These are phyloP conservation scores for Archegozetes longisetosus DNA, from an alignment of 1,140 invertebrate species.

Conservation along the genomic window DNA sequence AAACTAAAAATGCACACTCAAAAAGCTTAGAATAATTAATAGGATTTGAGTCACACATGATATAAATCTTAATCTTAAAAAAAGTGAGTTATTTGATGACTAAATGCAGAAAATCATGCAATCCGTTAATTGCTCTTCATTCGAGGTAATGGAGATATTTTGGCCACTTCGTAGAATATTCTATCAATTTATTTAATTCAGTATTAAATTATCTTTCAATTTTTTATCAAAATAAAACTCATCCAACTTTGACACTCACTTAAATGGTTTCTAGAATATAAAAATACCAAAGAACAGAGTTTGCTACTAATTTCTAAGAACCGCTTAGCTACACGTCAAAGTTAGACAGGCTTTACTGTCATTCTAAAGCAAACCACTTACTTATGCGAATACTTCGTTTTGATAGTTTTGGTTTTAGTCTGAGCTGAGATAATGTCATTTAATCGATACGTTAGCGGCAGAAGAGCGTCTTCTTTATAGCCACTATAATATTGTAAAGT, in stretches of 20 bases:
- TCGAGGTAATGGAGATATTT: constrained; percentile 10
- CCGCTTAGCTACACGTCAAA: no score
- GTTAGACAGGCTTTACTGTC: no score
- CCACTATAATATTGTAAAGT: constrained; percentile 73
- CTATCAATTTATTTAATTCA: constrained; percentile 9
- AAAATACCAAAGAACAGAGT: no score
- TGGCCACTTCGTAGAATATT: constrained; percentile 20
- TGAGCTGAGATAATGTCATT: constrained; percentile 59
- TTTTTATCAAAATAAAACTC: not conserved
- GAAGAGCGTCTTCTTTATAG: constrained; percentile 57
- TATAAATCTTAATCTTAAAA: no score
- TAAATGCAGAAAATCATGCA: no score
- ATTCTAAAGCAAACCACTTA: constrained; percentile 34
- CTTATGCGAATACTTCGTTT: constrained; percentile 88
- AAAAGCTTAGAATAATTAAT: no score
- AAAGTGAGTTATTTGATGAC: no score
- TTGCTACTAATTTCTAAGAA: no score
- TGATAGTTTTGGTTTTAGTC: constrained; percentile 59
- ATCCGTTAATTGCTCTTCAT: not conserved
- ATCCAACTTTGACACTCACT: no score
- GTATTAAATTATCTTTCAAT: not conserved
- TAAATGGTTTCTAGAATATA: no score
- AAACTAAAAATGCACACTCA: no score
- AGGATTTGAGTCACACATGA: no score
- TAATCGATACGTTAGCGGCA: constrained; percentile 47